phyloP scores from a whole-genome alignment of 2,797 vertebrate species.

The Sphaeramia orbicularis region DNA sequence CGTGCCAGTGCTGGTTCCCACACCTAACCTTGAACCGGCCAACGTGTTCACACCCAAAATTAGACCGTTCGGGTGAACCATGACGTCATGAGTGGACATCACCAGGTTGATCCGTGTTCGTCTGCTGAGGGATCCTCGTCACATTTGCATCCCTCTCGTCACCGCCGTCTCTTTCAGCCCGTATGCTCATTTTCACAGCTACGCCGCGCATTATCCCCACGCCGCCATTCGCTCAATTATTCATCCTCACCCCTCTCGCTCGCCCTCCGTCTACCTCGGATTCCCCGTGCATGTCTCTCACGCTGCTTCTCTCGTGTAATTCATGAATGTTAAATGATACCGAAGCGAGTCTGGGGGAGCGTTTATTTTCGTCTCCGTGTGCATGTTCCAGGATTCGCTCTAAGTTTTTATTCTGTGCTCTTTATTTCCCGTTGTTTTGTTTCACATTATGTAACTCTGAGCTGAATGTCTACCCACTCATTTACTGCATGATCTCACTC shows the following conservation, averaged over 20 bases:
- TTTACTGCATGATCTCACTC: slow-evolving; percentile 13
- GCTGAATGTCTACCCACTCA: slow-evolving; percentile 18
- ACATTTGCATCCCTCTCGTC: slow-evolving; percentile 24
- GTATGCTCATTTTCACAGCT: slow-evolving; percentile 48
- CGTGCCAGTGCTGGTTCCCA: too few relatives aligned
- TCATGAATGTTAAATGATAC: slow-evolving; percentile 52
- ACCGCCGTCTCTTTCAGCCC: slow-evolving; percentile 37
- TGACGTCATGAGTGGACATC: too few relatives aligned
- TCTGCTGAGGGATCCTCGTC: slow-evolving; percentile 12
- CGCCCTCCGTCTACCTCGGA: slow-evolving; percentile 9
- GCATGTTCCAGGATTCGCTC: not conserved
- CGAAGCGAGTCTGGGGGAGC: not conserved
- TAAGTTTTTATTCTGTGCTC: not conserved
- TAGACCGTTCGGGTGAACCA: too few relatives aligned
- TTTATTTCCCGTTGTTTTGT: slow-evolving; percentile 19
- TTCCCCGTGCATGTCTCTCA: slow-evolving; percentile 15
- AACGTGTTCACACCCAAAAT: too few relatives aligned
- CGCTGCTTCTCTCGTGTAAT: slow-evolving; percentile 40
- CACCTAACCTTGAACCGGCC: too few relatives aligned
- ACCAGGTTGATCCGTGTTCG: too few relatives aligned
- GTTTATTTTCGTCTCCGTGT: slow-evolving; percentile 31
- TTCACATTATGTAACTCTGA: slow-evolving; percentile 16
- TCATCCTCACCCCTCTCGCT: slow-evolving; percentile 57
- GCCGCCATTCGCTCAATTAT: slow-evolving; percentile 60
- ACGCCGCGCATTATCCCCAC: slow-evolving; percentile 37